Evolutionary conservation across 1,140 invertebrate genomes (phyloP).

Genomic region (Cataglyphis hispanica): DNA sequence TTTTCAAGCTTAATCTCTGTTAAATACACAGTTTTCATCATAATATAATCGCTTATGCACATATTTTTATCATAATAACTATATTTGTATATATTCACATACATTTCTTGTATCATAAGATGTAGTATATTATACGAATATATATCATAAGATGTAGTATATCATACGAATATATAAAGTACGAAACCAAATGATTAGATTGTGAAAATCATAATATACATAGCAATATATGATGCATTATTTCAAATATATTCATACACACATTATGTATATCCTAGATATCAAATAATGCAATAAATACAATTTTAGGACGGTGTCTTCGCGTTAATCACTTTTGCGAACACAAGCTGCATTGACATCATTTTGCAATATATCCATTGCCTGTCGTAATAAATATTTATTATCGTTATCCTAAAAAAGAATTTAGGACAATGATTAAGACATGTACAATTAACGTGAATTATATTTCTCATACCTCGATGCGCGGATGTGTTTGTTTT

Average conservation of each 20-base stretch:
- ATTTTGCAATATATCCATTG: constrained; percentile 77
- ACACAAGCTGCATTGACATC: constrained; percentile 72
- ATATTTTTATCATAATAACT: background rate
- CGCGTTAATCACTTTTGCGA: constrained; percentile 50
- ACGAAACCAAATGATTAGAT: background rate
- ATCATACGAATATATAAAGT: background rate
- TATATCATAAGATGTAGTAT: too few species aligned
- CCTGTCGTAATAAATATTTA: constrained; percentile 70
- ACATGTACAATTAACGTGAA: constrained; percentile 25
- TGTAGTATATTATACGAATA: background rate
- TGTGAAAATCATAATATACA: constrained; percentile 4
- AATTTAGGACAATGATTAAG: constrained; percentile 43
- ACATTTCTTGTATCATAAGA: background rate
- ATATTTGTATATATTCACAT: background rate
- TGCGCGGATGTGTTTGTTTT: constrained; percentile 6
- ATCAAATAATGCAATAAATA: constrained; percentile 47
- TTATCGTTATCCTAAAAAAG: constrained; percentile 65
- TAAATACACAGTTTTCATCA: background rate
- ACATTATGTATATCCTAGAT: background rate
- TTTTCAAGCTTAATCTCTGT: background rate
- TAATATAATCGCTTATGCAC: background rate
- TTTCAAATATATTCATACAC: constrained; percentile 5
- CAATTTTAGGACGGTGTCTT: background rate
- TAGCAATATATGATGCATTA: background rate
- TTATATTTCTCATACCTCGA: constrained; percentile 44